Conservation (phyloP, 2,888 invertebrate species). For the Lissocephala sabroskyi region DNA sequence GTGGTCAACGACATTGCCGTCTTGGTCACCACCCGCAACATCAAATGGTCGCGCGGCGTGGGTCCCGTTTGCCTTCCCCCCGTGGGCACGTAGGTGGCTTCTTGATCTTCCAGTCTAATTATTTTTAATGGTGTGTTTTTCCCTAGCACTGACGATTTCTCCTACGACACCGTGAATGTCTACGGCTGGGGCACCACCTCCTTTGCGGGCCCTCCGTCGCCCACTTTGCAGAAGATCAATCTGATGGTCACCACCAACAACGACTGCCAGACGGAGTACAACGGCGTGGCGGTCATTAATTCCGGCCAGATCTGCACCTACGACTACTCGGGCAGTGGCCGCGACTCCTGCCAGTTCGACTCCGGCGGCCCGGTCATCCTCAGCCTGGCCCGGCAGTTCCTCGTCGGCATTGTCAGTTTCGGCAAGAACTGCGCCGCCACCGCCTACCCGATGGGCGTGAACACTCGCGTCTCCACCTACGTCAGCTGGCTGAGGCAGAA, state of each 20-base stretch:
- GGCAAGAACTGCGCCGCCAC: conserved; percentile 74
- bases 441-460: conserved; percentile 72
- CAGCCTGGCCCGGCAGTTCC: conserved; percentile 69
- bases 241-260: conserved; percentile 59
- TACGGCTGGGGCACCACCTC: conserved; percentile 74
- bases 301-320: conserved; percentile 53
- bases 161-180: conserved; percentile 39
- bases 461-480: conserved; percentile 74
- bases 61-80: conserved; percentile 78
- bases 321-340: conserved; percentile 38
- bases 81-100: conserved; percentile 54
- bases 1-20: conserved; percentile 75
- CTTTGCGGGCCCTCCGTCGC: conserved; percentile 73
- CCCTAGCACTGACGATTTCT: conserved; percentile 39
- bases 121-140: neutral
- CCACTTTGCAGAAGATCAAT: conserved; percentile 72
- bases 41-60: conserved; percentile 74
- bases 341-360: conserved; percentile 74
- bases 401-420: conserved; percentile 74
- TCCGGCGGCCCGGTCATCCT: conserved; percentile 75
- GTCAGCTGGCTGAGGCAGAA: conserved; percentile 74
- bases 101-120: neutral
- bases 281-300: conserved; percentile 21
- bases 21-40: conserved; percentile 68
- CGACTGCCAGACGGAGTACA: conserved; percentile 38